Percentiles rank a stretch among this genome's conserved stretches.
phyloP scores from a whole-genome alignment of 2,888 invertebrate species.

The Stictocephala bisonia region DNA sequence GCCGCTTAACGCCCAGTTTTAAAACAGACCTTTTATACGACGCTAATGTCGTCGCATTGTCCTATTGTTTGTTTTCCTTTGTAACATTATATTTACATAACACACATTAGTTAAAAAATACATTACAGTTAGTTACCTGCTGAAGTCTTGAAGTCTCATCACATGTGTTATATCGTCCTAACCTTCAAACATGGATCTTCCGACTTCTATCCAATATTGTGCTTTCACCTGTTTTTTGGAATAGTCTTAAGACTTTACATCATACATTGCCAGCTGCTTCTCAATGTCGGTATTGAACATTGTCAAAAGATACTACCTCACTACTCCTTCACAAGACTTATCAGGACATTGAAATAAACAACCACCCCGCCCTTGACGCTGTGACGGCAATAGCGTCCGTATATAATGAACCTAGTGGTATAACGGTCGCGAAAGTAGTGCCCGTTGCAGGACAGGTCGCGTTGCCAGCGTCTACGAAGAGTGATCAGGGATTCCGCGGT shows the following conservation, averaged over 20 bases:
- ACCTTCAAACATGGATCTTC: background rate
- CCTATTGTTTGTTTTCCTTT: too few species aligned
- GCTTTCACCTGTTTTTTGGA: background rate
- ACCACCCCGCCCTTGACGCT: background rate
- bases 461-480: background rate
- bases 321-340: too few species aligned
- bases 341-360: background rate
- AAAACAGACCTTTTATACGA: too few species aligned
- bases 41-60: too few species aligned
- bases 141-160: too few species aligned
- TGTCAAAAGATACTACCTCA: background rate
- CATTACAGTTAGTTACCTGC: too few species aligned
- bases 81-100: too few species aligned
- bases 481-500: background rate
- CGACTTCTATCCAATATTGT: slow-evolving; percentile 4
- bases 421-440: background rate
- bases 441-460: background rate
- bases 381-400: background rate
- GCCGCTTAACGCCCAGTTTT: too few species aligned
- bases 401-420: background rate
- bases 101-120: too few species aligned
- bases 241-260: background rate
- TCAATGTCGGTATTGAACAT: background rate
- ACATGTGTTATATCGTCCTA: too few species aligned
- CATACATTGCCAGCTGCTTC: background rate